phyloP scores from a whole-genome alignment of 2,797 vertebrate species.

The Crocidura indochinensis region DNA sequence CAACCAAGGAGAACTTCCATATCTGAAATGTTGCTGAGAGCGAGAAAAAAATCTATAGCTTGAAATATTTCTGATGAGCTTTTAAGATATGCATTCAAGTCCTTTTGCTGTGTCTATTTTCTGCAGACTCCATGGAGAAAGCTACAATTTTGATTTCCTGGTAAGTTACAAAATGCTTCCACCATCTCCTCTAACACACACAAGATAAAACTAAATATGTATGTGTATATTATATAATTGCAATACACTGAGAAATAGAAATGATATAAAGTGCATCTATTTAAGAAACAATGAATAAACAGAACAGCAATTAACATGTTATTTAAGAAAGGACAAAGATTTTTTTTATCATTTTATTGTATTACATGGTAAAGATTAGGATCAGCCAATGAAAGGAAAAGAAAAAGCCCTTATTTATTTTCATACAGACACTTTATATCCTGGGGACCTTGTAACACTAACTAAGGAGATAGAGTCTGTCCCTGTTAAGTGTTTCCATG shows the following conservation, averaged over 20 bases:
- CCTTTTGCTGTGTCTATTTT: conserved; percentile 65
- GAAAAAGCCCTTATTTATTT: conserved; percentile 77
- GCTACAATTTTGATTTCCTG: conserved; percentile 33
- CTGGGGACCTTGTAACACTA: conserved; percentile 80
- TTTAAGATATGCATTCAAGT: conserved; percentile 71
- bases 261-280: conserved; percentile 50
- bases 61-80: conserved; percentile 80
- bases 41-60: conserved; percentile 66
- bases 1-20: conserved; percentile 70
- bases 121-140: conserved; percentile 58
- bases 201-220: conserved; percentile 57
- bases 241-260: conserved; percentile 14
- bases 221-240: neutral
- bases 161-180: conserved; percentile 11
- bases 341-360: conserved; percentile 72
- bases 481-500: conserved; percentile 4
- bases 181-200: neutral
- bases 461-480: conserved; percentile 73
- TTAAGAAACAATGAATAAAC: conserved; percentile 65
- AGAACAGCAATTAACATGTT: conserved; percentile 70
- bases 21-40: conserved; percentile 78
- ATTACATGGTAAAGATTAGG: conserved; percentile 69
- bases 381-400: conserved; percentile 69
- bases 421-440: conserved; percentile 85
- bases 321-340: conserved; percentile 74